Base-by-base conservation (phyloP, 2,888 invertebrate genomes). In the Acrobeloides nanus region DNA sequence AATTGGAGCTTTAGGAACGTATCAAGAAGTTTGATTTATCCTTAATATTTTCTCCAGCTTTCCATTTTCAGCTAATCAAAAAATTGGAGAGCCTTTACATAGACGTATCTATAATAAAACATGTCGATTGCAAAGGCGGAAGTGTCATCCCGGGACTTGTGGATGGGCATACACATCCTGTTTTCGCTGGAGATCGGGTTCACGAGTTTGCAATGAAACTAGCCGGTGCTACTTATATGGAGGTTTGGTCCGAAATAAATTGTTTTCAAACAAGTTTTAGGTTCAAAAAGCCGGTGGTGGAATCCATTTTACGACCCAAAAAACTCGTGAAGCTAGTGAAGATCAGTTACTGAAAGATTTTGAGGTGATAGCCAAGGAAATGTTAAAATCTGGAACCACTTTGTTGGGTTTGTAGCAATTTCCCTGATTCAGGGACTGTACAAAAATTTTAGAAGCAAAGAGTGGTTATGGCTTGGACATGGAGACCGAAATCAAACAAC, bases 131-230 rank as follows among this genome's bases (percentile, higher is more conserved):
- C 23, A 23, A 50, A 3, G 63, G 65, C 10, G 63, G 64, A 12
- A 42, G 46, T 26, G 41, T 62, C 4, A 46, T 72, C 42, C 72
- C 72, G 0, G 80, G 81, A 7, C 75, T 82, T 26, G 77, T 82
- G 17, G 82, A 82, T 67, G 80, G 78, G 1, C 82, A 82, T 63
- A 81, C 81, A 12, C 82, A 82, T 72, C 80, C 81, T n/a, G 55
- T 57, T 1, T 70, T 70, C 35, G 66, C 69, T 4, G 70, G 70
- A 1, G 81, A 82, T 68, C 68, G 82, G 37, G 81, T 82, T 2
- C 78, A 81, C 55, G 82, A 82, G 67, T 82, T 82, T 66, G 78
- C 80, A 6, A 78, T 81, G 80, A 82, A 82, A 76, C 69, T 81
- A 49, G 79, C 80, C n/a, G 82, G 82, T 4, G 81, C 81, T 0